Base-by-base conservation (phyloP, 2,888 invertebrate genomes). In the Chrysolina oricalcia region DNA sequence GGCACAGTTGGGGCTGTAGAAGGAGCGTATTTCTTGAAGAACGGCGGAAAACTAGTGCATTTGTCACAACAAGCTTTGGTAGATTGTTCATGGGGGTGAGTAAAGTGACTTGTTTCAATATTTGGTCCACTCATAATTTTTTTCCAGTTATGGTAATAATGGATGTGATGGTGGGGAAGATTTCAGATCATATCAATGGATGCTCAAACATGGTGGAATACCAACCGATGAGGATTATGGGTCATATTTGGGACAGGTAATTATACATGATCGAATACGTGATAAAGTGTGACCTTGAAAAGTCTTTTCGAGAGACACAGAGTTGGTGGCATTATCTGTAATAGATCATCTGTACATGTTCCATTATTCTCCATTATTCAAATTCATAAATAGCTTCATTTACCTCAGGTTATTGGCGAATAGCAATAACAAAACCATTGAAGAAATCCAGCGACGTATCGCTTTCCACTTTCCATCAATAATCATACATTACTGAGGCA, bases 91-190 rank as follows among this genome's bases (percentile, higher is more conserved):
- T 98, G 98, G 98, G 96, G 96, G 87, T 92, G 83, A 88, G 87
- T 53, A 21, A 3, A 53, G 13, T 11, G 21, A 53, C 19, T 53
- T 43, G 13, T 43, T 43, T 15, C 15, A 43, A 48, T 17, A 17
- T 17, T 48, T 8, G 17, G 48, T 48, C 17, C 2, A 48, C 19
- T 53, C 11, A 56, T 21, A 56, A 48, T 8, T 15, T 19, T 53
- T 46, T 73, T 78, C 73, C 53, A 92, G 92, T 50, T 97, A 92
- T 88, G 98, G 98, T 40, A 97, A 97, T 89, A 98, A 98, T 89
- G 98, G 97, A 0, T 98, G 98, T 87, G 98, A 98, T 87, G 98
- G 98, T 2, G 98, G 98, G 15, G 98, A 98, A 89, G 98, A 98
- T 88, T 98, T 94, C 90, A 91, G 98, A 70, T 93, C 97, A 0